Percentiles rank a stretch among this genome's conserved stretches.
Evolutionary conservation across 2,888 invertebrate genomes (phyloP).

Genomic region (Ophion slaviceki): DNA sequence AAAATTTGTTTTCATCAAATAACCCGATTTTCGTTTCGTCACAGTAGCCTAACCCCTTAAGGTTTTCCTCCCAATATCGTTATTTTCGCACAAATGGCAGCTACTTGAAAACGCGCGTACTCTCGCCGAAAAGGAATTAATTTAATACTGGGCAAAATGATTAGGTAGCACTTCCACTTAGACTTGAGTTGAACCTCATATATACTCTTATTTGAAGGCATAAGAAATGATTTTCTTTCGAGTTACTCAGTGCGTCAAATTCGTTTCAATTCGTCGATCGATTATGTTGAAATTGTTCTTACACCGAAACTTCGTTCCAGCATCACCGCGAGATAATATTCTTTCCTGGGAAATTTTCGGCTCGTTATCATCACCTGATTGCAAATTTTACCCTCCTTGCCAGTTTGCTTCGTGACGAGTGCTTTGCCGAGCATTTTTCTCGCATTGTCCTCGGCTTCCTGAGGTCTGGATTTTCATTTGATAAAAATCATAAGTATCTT

Average conservation of each 20-base stretch:
- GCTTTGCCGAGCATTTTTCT: constrained; percentile 96
- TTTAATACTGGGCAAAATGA: too few species aligned
- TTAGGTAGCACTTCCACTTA: too few species aligned
- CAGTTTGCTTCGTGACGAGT: constrained; percentile 98
- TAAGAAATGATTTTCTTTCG: not conserved
- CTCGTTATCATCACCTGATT: constrained; percentile 98
- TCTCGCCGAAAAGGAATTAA: too few species aligned
- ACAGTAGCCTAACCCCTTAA: too few species aligned
- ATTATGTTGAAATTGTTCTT: constrained; percentile 76
- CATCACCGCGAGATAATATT: constrained; percentile 99
- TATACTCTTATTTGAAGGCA: too few species aligned
- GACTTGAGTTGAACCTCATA: too few species aligned
- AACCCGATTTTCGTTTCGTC: too few species aligned
- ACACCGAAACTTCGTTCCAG: constrained; percentile 98
- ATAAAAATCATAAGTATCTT: not conserved
- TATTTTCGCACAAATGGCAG: too few species aligned
- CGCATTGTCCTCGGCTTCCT: constrained; percentile 92
- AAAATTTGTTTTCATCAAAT: too few species aligned
- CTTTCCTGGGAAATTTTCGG: constrained; percentile 97
- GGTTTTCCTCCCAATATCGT: too few species aligned
- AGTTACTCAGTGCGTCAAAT: constrained; percentile 60
- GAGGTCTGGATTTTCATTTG: constrained; percentile 85
- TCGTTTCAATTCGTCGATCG: not conserved
- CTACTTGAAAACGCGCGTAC: too few species aligned
- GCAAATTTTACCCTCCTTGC: constrained; percentile 95